Evolutionary conservation across 92 coral and sea anemone species (phyloP), one percentile per base, ranked within the genome.

Genomic region (Porites evermanni): DNA sequence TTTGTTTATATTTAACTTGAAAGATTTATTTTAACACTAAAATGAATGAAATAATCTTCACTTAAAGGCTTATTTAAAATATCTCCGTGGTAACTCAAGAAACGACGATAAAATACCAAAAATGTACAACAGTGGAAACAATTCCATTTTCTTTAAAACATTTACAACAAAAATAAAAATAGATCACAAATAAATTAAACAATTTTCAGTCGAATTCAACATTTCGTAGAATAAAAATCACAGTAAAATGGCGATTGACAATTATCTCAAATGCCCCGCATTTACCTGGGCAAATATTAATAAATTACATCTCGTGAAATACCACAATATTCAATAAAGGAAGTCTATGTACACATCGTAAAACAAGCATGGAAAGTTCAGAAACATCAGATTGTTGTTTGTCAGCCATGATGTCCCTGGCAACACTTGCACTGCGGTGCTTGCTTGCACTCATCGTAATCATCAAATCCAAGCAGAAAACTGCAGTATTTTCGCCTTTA

Each of bases 261-360:
- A 53, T 38, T 53, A 75, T 53, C 79, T 58, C 12, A 7, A 19
- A 64, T 59, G 4, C 32, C 54, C 2, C 4, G 60, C 11, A 38
- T 64, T 50, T 63, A 63, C 20, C 56, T 14, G 11, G 71, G n/a
- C 1, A 7, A 4, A 60, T 79, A 79, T 64, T 79, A 79, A 78
- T 63, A 64, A 64, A 79, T 64, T 64, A 79, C 72, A 79, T 64
- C 72, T 64, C 12, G 20, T 64, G 53, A 64, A 64, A 64, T 64
- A 18, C 50, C 72, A 6, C 18, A 64, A 64, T 53, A 26, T 79
- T 79, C 74, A 26, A 23, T 53, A 19, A 74, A 24, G 78, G 12
- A 74, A 20, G 17, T 4, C 19, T 21, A 63, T 23, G 53, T 52
- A 58, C 38, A 74, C 58, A 44, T 74, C 12, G 63, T 38, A 53